A percentile compares a stretch with the other conserved stretches of the same genome.
These are phyloP conservation scores for Nasonia oneida DNA, from an alignment of 2,888 invertebrate species.

Conservation along the genomic window DNA sequence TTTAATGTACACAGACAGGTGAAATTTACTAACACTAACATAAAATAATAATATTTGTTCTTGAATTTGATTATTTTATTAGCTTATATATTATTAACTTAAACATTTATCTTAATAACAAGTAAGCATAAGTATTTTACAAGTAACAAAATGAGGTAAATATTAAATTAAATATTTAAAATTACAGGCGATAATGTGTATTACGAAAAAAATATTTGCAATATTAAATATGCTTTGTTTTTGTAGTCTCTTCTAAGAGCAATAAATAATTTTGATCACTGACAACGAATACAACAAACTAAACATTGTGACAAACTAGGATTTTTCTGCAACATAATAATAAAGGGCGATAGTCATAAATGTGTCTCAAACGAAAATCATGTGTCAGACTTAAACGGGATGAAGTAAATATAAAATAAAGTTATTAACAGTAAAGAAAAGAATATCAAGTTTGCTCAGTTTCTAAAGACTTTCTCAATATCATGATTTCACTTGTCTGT, in stretches of 20 bases:
- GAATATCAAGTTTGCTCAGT: constrained; percentile 16
- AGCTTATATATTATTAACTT: constrained; percentile 52
- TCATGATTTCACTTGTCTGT: constrained; percentile 62
- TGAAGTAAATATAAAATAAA: constrained; percentile 14
- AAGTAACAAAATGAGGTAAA: constrained; percentile 59
- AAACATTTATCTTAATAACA: constrained; percentile 56
- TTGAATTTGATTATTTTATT: constrained; percentile 57
- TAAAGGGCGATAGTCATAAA: neutral
- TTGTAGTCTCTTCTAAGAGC: constrained; percentile 19
- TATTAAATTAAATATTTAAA: constrained; percentile 58
- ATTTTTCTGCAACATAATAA: neutral
- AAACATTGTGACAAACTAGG: neutral
- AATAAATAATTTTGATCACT: constrained; percentile 56
- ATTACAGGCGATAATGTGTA: constrained; percentile 8
- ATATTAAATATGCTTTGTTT: constrained; percentile 21
- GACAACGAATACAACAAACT: constrained; percentile 39
- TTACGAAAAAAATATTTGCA: constrained; percentile 24
- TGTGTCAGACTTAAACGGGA: neutral
- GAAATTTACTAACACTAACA: constrained; percentile 51
- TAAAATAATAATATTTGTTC: constrained; percentile 56
- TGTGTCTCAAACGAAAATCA: constrained; percentile 29
- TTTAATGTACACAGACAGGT: constrained; percentile 61
- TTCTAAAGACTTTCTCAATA: constrained; percentile 37
- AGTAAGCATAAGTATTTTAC: constrained; percentile 58
- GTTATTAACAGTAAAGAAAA: constrained; percentile 13